Conservation (phyloP, 2,797 vertebrate species). For the Glyptemys insculpta region DNA sequence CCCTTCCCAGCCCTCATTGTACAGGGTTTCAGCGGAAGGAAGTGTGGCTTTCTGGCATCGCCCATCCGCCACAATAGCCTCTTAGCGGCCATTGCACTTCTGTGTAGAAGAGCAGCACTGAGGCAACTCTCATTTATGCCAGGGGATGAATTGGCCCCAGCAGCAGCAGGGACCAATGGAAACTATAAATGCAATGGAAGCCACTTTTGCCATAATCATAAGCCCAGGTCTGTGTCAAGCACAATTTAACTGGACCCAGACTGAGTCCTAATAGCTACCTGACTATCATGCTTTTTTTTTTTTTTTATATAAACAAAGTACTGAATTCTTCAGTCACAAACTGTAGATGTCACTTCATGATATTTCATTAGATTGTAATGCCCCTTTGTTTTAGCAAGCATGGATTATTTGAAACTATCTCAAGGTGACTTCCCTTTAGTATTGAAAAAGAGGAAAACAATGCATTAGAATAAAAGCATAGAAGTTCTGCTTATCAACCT, state of each 20-base stretch:
- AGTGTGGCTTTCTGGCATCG: not conserved
- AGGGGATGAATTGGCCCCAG: slow-evolving; percentile 25
- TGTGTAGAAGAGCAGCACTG: slow-evolving; percentile 42
- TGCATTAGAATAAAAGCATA: slow-evolving; percentile 18
- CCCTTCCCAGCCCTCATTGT: slow-evolving; percentile 27
- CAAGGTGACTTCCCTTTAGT: slow-evolving; percentile 59
- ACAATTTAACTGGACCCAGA: not conserved
- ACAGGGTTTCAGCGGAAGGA: not conserved
- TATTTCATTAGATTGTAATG: slow-evolving; percentile 43
- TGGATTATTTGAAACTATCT: slow-evolving; percentile 55
- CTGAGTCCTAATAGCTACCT: not conserved
- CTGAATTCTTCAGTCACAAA: not conserved
- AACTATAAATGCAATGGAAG: not conserved
- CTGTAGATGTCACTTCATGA: slow-evolving; percentile 32
- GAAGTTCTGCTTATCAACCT: slow-evolving; percentile 55
- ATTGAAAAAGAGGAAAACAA: slow-evolving; percentile 54
- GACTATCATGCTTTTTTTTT: not conserved
- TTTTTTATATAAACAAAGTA: not conserved
- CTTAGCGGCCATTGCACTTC: slow-evolving; percentile 33
- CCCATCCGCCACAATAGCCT: slow-evolving; percentile 27
- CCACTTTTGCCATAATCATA: slow-evolving; percentile 20
- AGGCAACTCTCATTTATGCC: slow-evolving; percentile 45
- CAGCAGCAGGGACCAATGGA: not conserved
- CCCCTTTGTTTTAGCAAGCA: slow-evolving; percentile 30
- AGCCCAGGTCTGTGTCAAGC: slow-evolving; percentile 23